Conservation (phyloP, 2,888 invertebrate species). For the Mythimna albipuncta region DNA sequence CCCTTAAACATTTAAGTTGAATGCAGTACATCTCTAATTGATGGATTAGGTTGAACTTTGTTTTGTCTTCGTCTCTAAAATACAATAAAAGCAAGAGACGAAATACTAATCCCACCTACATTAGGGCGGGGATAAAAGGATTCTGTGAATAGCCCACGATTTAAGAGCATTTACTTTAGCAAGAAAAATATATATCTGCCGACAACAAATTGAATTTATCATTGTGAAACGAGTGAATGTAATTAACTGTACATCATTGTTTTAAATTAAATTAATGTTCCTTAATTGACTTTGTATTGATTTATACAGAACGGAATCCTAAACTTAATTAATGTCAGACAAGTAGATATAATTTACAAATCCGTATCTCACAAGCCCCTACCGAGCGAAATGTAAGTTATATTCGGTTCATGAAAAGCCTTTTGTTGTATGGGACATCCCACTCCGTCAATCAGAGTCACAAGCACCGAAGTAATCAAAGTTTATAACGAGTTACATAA, state of each 20-base stretch:
- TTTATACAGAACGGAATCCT: slow-evolving; percentile 15
- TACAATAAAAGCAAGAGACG: slow-evolving; percentile 65
- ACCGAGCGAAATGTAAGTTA: slow-evolving; percentile 44
- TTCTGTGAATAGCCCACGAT: slow-evolving; percentile 58
- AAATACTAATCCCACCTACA: slow-evolving; percentile 65
- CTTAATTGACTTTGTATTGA: slow-evolving; percentile 19
- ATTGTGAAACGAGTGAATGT: slow-evolving; percentile 11
- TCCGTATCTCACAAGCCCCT: slow-evolving; percentile 24
- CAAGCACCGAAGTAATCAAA: slow-evolving; percentile 73
- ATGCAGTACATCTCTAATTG: slow-evolving; percentile 60
- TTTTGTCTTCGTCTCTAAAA: slow-evolving; percentile 60
- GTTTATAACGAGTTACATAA: slow-evolving; percentile 75
- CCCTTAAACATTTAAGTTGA: slow-evolving; percentile 51
- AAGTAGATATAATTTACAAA: slow-evolving; percentile 35
- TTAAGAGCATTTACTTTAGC: slow-evolving; percentile 47
- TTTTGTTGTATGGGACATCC: slow-evolving; percentile 64
- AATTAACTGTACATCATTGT: slow-evolving; percentile 19
- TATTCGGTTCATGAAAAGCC: slow-evolving; percentile 58
- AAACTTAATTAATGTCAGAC: slow-evolving; percentile 19
- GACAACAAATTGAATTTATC: slow-evolving; percentile 39
- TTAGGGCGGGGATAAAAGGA: slow-evolving; percentile 64
- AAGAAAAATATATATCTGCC: slow-evolving; percentile 44
- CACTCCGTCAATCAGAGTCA: slow-evolving; percentile 69
- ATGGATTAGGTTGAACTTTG: slow-evolving; percentile 63
- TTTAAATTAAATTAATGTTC: slow-evolving; percentile 15